These are phyloP conservation scores for Lepidurus couesii DNA, from an alignment of 1,140 invertebrate species.

Conservation along the genomic window DNA sequence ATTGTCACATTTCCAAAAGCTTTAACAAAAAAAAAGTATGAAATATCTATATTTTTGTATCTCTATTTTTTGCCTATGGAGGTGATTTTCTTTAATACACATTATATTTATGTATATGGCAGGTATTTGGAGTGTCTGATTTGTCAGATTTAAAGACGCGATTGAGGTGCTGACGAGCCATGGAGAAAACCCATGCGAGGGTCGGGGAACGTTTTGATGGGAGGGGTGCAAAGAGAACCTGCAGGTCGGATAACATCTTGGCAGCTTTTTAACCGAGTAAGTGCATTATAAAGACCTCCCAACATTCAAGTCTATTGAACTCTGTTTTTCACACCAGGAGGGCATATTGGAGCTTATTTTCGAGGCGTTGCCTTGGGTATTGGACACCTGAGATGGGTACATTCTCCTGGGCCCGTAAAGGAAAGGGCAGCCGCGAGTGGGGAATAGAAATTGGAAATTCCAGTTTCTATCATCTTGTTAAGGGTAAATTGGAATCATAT, in stretches of 20 bases:
- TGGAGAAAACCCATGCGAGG: not conserved
- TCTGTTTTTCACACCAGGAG: conserved; percentile 8
- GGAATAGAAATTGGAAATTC: not conserved
- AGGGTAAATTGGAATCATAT: not conserved
- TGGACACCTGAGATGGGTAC: conserved; percentile 1
- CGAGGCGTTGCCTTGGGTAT: not conserved
- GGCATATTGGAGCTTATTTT: conserved; percentile 16
- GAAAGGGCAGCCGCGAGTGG: not conserved
- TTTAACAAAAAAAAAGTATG: no score
- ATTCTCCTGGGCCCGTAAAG: not conserved
- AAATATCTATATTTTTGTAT: no score
- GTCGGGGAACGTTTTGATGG: not conserved
- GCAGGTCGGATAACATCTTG: conserved; percentile 15
- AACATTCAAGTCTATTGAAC: conserved; percentile 19
- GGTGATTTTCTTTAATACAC: no score
- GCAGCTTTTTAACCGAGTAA: conserved; percentile 4
- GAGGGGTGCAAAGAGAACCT: not conserved
- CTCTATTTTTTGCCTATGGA: no score
- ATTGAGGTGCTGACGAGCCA: no score
- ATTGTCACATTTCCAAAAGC: no score
- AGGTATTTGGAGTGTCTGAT: no score
- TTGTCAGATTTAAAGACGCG: no score
- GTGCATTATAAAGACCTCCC: conserved; percentile 21
- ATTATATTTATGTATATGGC: no score
- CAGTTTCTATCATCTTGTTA: not conserved